Percentiles rank a stretch among this genome's conserved stretches.
Evolutionary conservation across 2,113 vertebrate genomes (phyloP).

Genomic region (Lampris megalopsis): DNA sequence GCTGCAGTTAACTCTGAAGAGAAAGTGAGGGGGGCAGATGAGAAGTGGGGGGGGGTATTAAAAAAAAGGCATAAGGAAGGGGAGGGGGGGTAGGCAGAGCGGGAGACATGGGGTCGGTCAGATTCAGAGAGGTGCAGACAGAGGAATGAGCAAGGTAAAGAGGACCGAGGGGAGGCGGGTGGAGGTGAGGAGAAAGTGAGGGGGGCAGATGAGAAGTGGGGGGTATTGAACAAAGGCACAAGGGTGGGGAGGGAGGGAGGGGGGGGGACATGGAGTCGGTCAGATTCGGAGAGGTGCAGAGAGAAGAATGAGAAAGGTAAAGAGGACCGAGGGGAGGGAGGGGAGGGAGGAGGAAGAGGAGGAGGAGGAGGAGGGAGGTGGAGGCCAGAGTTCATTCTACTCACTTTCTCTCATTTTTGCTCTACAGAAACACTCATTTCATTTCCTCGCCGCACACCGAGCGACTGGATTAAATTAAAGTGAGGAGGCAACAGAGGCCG

Average conservation of each 20-base stretch:
- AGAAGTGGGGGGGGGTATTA: background rate
- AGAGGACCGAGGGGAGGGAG: slow-evolving; percentile 31
- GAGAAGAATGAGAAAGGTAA: slow-evolving; percentile 1
- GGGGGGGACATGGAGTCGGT: background rate
- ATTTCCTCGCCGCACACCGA: slow-evolving; percentile 43
- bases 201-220: slow-evolving; percentile 1
- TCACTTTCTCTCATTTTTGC: slow-evolving; percentile 39
- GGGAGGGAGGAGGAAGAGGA: slow-evolving; percentile 9
- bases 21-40: slow-evolving; percentile 29
- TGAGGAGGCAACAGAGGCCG: slow-evolving; percentile 10
- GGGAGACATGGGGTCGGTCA: background rate
- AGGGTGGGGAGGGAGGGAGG: slow-evolving; percentile 31
- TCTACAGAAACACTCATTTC: slow-evolving; percentile 57
- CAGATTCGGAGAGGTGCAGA: slow-evolving; percentile 11
- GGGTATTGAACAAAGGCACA: background rate
- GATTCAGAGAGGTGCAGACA: too few relatives aligned
- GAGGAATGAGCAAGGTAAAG: background rate
- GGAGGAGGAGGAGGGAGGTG: background rate
- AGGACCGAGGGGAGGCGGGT: slow-evolving; percentile 15
- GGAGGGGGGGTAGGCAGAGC: background rate
- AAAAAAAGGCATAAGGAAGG: background rate
- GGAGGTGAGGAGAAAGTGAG: slow-evolving; percentile 39
- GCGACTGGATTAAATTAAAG: slow-evolving; percentile 53
- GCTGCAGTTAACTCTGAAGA: slow-evolving; percentile 53
- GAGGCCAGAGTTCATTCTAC: slow-evolving; percentile 44